Evolutionary conservation across 2,888 invertebrate species (phyloP).

Genomic region (Ommatoiulus sabulosus): DNA sequence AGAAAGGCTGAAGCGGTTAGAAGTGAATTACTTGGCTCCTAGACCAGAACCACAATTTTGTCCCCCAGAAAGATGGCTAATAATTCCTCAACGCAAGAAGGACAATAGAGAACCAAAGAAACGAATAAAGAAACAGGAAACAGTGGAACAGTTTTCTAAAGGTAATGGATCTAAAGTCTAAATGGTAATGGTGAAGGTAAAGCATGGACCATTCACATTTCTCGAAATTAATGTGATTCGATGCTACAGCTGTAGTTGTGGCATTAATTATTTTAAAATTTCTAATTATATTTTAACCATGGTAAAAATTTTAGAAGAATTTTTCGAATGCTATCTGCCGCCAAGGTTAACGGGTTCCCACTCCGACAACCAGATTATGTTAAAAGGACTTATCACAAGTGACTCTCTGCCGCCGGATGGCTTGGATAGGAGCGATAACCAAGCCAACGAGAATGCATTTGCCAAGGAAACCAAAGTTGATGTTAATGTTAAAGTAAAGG

Average conservation of each 20-base stretch:
- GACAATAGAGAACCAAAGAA: not conserved
- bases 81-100: not conserved
- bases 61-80: not conserved
- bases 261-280: not conserved
- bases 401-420: not conserved
- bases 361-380: not conserved
- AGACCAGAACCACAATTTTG: conserved; percentile 17
- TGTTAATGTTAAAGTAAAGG: too few species aligned
- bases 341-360: not conserved
- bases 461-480: too few species aligned
- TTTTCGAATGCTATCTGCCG: not conserved
- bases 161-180: not conserved
- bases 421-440: not conserved
- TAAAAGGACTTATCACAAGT: not conserved
- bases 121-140: not conserved
- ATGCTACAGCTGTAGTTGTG: too few species aligned
- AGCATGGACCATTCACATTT: not conserved
- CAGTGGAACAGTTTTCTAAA: not conserved
- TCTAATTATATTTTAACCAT: not conserved
- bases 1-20: not conserved
- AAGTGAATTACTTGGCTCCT: not conserved
- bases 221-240: too few species aligned
- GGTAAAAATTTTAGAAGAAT: not conserved
- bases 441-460: not conserved
- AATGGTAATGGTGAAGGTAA: too few species aligned